Evolutionary conservation across 2,113 vertebrate species (phyloP), one percentile per base, ranked within the genome.

Genomic region (Hippocampus mohnikei): DNA sequence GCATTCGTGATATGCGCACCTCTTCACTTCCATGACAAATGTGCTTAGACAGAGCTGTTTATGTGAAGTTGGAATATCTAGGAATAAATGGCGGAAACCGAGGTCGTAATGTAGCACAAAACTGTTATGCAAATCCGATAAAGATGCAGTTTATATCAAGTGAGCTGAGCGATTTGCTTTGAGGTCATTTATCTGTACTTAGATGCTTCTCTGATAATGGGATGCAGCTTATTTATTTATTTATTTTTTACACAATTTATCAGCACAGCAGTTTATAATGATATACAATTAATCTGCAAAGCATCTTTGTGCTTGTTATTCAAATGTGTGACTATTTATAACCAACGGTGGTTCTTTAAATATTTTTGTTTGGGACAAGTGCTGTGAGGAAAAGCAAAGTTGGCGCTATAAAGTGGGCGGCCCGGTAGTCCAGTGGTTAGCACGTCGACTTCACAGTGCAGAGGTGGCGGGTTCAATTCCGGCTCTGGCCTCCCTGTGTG

Each of bases 11-110:
- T 27, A 85, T 78, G 75, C 74, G 83, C 69, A 9, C 69, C 69
- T 65, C 82, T 78, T 83, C 82, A 80, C 77, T 81, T 85, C 72
- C 79, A 72, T 87, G 83, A 84, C 83, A 88, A 91, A 90, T 89
- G 80, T 72, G 84, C 91, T 89, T 88, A 88, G 86, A 87, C 11
- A 16, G 8, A 44, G 41, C 9, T 44, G 62, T 44, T 60, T 60
- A 33, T 44, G 41, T 8, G 23, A 65, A 46, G 41, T 25, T 16
- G 41, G n/a, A 25, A 65, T 23, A 23, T 64, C 62, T 20, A 42
- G 41, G n/a, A 65, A 65, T 60, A 42, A n/a, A 63, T 41, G 18
- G 33, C 20, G 16, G 9, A 62, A 62, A 62, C 3, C 23, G 37
- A 42, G n/a, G 11, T 23, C 10, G 13, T 63, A n/a, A 42, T 42